Base-by-base conservation (phyloP, 2,888 invertebrate genomes). In the Gastrophysa polygoni region DNA sequence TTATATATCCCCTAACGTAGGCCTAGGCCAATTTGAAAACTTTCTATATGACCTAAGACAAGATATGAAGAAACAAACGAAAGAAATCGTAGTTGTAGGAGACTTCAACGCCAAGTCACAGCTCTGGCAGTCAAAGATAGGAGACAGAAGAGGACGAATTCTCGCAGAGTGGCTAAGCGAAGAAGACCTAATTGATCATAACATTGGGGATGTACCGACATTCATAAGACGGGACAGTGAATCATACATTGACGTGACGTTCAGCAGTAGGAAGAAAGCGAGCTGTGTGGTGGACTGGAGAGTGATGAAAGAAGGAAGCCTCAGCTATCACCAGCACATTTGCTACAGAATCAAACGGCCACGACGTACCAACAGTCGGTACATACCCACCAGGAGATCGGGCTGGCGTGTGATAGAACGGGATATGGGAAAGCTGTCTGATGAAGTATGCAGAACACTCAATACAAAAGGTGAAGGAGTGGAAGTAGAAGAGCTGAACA, bases 91-190 rank as follows among this genome's bases (percentile, higher is more conserved):
- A 2, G 52, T 59, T 8, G 34, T 34, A 1, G 59, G 59, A 5
- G 60, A 60, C 17, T 60, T 60, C 24, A 60, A 60, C 20, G 60
- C 60, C 21, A 60, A 60, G 29, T 54, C 60, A 6, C 28, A 17
- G 11, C 14, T 48, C 10, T 59, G 43, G 51, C 2, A 38, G 11
- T 51, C 59, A 1, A 1, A 1, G 11, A 17, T 16, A 5, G 28
- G 43, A 17, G 59, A 59, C 14, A n/a, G 17, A 16, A 59, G 44
- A 44, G 59, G 56, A 4, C 8, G 11, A 18, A n/a, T 56, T 11
- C 5, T 56, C 4, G 11, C 34, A 8, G 46, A 56, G 8, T 46
- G 46, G 46, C 46, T 46, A 11, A 18, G 46, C 21, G 46, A 46
- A 7, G 21, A 18, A 52, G 43, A 57, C 17, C 46, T 46, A 5